A percentile compares a stretch with the other conserved stretches of the same genome.
Evolutionary conservation across 1,140 invertebrate species (phyloP).

Genomic region (Drosophila erecta): DNA sequence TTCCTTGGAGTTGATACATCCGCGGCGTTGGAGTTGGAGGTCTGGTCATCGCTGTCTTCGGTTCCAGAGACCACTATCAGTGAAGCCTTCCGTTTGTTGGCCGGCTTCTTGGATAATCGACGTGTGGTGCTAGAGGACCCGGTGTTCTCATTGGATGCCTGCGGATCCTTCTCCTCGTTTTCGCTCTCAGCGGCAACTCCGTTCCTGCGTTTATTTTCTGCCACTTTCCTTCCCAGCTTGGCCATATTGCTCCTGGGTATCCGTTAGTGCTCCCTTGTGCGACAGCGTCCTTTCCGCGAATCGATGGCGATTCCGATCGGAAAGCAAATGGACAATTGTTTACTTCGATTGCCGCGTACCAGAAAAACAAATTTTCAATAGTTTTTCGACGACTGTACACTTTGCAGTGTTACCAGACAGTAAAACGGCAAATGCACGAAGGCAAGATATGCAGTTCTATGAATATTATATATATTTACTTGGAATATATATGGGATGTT

Average conservation of each 20-base stretch:
- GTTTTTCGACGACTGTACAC: constrained; percentile 12
- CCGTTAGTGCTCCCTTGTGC: not conserved
- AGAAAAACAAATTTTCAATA: constrained; percentile 7
- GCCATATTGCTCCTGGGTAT: constrained; percentile 26
- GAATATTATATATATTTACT: too few relatives aligned
- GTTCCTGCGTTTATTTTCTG: constrained; percentile 22
- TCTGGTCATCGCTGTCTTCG: constrained; percentile 57
- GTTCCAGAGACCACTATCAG: constrained; percentile 19
- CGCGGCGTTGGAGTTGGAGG: constrained; percentile 39
- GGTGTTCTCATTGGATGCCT: constrained; percentile 6
- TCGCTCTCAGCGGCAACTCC: constrained; percentile 41
- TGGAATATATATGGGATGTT: too few relatives aligned
- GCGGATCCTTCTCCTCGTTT: constrained; percentile 32
- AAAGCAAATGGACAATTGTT: constrained; percentile 2
- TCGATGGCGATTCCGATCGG: not conserved
- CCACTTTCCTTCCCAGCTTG: constrained; percentile 54
- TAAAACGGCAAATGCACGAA: too few relatives aligned
- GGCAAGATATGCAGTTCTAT: too few relatives aligned
- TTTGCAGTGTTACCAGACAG: not conserved
- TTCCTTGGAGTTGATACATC: not conserved
- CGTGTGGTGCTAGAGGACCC: not conserved
- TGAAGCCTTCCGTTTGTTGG: constrained; percentile 22
- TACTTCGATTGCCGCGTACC: constrained; percentile 25
- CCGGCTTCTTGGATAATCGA: constrained; percentile 1
- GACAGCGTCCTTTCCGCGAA: not conserved